Evolutionary conservation across 2,797 vertebrate genomes (phyloP).

Genomic region (Sebastes elongatus): DNA sequence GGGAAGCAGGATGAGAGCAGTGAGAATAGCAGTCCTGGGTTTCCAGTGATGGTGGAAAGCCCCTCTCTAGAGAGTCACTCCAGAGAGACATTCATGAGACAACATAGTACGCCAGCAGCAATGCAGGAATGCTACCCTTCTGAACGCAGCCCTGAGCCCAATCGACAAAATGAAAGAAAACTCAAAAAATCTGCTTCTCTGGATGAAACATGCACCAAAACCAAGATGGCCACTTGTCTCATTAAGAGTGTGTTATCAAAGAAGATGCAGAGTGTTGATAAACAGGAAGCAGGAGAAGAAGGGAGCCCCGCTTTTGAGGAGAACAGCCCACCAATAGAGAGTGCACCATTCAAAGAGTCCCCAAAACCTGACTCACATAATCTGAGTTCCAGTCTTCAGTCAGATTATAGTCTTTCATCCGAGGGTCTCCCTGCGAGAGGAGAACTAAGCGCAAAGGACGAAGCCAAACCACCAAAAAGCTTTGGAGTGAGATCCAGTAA

Average conservation of each 20-base stretch:
- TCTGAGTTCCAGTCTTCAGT: constrained; percentile 67
- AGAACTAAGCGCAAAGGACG: constrained; percentile 55
- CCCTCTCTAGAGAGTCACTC: constrained; percentile 58
- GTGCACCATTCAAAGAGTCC: constrained; percentile 39
- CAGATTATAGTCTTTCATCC: constrained; percentile 71
- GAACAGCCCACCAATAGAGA: constrained; percentile 40
- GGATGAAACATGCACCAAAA: constrained; percentile 84
- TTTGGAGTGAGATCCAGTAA: constrained; percentile 62
- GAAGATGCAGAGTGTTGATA: constrained; percentile 87
- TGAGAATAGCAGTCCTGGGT: constrained; percentile 74
- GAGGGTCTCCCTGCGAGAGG: constrained; percentile 53
- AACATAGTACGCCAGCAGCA: constrained; percentile 80
- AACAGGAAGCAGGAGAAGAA: constrained; percentile 53
- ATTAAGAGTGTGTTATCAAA: constrained; percentile 92
- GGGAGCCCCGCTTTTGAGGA: constrained; percentile 45
- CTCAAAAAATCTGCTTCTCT: constrained; percentile 88
- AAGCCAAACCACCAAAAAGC: constrained; percentile 48
- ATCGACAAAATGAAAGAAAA: constrained; percentile 63
- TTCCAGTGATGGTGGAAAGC: constrained; percentile 58
- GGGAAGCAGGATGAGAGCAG: constrained; percentile 81
- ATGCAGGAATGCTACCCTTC: constrained; percentile 61
- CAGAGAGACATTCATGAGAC: constrained; percentile 75
- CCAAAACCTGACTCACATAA: constrained; percentile 49
- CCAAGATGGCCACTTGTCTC: constrained; percentile 88
- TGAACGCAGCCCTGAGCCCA: constrained; percentile 49